phyloP scores from a whole-genome alignment of 2,113 vertebrate genomes.

The Hyperopisus bebe region DNA sequence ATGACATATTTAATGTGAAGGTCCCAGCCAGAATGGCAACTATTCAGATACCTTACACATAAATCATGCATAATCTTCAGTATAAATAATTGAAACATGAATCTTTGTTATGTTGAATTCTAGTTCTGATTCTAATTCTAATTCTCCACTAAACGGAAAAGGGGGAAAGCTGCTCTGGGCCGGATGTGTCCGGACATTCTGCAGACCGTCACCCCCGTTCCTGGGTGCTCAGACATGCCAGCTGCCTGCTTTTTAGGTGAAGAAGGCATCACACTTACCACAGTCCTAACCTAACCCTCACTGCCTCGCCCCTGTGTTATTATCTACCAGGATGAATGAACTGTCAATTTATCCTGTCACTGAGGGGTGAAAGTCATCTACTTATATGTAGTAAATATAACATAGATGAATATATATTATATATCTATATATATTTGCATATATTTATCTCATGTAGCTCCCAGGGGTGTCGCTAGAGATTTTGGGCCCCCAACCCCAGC shows the following conservation, averaged over 20 bases:
- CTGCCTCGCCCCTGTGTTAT: background rate
- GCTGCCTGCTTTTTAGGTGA: background rate
- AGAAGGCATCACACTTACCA: background rate
- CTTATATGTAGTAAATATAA: background rate
- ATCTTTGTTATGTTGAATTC: background rate
- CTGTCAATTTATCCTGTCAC: background rate
- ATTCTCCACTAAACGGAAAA: background rate
- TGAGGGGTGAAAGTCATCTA: background rate
- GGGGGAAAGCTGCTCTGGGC: background rate
- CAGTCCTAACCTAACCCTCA: background rate
- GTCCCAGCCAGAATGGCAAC: background rate
- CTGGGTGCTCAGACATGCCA: background rate
- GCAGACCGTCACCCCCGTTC: background rate
- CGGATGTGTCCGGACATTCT: background rate
- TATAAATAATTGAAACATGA: background rate
- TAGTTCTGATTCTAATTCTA: background rate
- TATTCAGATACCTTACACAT: background rate
- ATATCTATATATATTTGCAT: background rate
- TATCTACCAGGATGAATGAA: background rate
- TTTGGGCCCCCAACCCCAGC: background rate
- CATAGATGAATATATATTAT: background rate
- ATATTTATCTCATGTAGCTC: background rate
- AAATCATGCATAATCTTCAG: background rate
- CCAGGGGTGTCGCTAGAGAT: background rate
- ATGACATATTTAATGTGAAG: background rate